Evolutionary conservation across 2,797 vertebrate genomes (phyloP).

Genomic region (Falco rusticolus): DNA sequence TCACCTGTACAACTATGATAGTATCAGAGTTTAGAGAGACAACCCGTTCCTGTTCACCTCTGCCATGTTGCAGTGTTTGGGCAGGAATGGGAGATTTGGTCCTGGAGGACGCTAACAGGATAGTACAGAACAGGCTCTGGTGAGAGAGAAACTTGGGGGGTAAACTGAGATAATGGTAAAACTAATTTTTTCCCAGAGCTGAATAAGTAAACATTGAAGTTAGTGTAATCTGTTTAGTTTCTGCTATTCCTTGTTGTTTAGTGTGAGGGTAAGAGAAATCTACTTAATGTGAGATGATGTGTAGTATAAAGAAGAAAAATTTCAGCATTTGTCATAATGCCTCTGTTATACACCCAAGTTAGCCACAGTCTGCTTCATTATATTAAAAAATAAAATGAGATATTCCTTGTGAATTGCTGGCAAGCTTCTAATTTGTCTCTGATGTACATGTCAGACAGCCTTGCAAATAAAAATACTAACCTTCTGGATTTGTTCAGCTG

Average conservation of each 20-base stretch:
- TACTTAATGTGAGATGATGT: neutral
- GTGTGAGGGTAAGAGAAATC: too few relatives aligned
- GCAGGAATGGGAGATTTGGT: neutral
- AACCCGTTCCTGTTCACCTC: neutral
- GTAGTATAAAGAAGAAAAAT: neutral
- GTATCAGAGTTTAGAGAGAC: neutral
- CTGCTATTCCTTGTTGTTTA: neutral
- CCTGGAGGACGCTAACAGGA: neutral
- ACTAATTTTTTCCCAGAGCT: accelerated
- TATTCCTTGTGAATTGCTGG: neutral
- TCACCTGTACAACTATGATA: accelerated
- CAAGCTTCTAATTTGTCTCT: neutral
- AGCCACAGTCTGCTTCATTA: neutral
- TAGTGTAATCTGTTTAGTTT: neutral
- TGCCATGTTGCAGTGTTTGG: accelerated
- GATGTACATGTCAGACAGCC: accelerated
- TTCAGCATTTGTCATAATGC: neutral
- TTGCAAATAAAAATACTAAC: neutral
- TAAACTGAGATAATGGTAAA: neutral
- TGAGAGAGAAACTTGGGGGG: neutral
- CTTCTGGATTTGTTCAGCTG: neutral
- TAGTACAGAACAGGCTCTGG: neutral
- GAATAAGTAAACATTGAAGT: neutral
- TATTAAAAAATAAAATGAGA: neutral
- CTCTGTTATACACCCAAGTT: neutral